Conservation (phyloP, 2,888 invertebrate species). For the Tachina grossa region DNA sequence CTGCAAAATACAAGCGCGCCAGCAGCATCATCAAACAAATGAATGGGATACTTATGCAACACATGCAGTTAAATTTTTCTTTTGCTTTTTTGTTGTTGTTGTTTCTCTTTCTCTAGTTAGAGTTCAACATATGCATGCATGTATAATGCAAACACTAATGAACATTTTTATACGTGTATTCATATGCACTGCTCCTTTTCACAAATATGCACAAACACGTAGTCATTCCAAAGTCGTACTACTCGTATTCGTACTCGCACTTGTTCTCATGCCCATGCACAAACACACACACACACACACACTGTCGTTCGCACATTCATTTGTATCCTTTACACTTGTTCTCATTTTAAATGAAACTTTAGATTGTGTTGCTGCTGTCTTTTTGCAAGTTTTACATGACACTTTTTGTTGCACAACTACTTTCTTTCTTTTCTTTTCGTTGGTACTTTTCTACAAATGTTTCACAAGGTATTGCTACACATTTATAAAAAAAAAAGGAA, state of each 20-base stretch:
- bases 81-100: background rate
- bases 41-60: slow-evolving; percentile 61
- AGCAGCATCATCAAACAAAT: slow-evolving; percentile 45
- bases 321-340: slow-evolving; percentile 65
- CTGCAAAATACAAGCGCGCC: slow-evolving; percentile 14
- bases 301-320: slow-evolving; percentile 20
- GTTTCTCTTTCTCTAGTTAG: slow-evolving; percentile 15
- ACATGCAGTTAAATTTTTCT: slow-evolving; percentile 51
- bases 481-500: background rate
- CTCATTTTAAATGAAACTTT: slow-evolving; percentile 43
- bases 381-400: slow-evolving; percentile 65
- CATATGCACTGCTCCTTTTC: slow-evolving; percentile 22
- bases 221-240: slow-evolving; percentile 17
- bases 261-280: background rate
- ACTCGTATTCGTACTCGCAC: slow-evolving; percentile 8
- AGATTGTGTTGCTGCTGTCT: slow-evolving; percentile 49
- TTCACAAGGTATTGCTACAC: background rate
- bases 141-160: slow-evolving; percentile 49
- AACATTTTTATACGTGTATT: slow-evolving; percentile 39
- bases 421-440: slow-evolving; percentile 12
- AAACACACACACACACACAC: background rate
- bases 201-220: slow-evolving; percentile 52
- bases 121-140: slow-evolving; percentile 57
- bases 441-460: background rate
- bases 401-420: slow-evolving; percentile 51